A percentile compares a stretch with the other conserved stretches of the same genome.
phyloP scores from a whole-genome alignment of 2,113 vertebrate species.

The Seriola rivoliana region DNA sequence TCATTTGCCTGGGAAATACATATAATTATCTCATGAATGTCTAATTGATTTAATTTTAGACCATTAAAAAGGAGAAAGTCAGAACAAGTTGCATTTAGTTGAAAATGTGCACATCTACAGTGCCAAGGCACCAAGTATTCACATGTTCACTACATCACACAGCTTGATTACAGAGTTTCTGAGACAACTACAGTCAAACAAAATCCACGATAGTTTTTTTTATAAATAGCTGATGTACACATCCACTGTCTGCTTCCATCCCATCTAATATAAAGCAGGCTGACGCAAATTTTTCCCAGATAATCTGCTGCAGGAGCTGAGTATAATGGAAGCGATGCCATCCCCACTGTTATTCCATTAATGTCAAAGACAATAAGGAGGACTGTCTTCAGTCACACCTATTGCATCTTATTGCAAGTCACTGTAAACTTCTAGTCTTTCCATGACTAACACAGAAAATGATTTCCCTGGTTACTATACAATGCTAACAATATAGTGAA shows the following conservation, averaged over 20 bases:
- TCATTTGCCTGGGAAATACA: slow-evolving; percentile 30
- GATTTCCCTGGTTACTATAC: neutral
- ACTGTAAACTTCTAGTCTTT: neutral
- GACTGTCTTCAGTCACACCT: neutral
- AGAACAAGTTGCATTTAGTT: neutral
- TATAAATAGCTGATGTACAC: slow-evolving; percentile 40
- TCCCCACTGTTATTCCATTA: slow-evolving; percentile 27
- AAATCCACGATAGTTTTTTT: slow-evolving; percentile 1
- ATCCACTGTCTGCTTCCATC: slow-evolving; percentile 16
- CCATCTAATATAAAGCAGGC: slow-evolving; percentile 15
- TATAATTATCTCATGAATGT: slow-evolving; percentile 24
- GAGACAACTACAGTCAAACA: neutral
- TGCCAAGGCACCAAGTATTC: neutral
- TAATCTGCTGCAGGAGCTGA: slow-evolving; percentile 42
- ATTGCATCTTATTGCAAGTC: slow-evolving; percentile 1
- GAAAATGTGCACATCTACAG: neutral
- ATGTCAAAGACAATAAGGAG: slow-evolving; percentile 36
- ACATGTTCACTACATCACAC: neutral
- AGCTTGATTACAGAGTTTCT: neutral
- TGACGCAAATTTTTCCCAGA: slow-evolving; percentile 37
- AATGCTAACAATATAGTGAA: neutral
- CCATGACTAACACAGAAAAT: neutral
- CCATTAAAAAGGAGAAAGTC: slow-evolving; percentile 12
- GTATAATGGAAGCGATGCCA: slow-evolving; percentile 19
- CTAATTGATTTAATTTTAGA: slow-evolving; percentile 49